A percentile compares a stretch with the other conserved stretches of the same genome.
phyloP scores from a whole-genome alignment of 1,140 invertebrate genomes.

The Elymnias hypermnestra region DNA sequence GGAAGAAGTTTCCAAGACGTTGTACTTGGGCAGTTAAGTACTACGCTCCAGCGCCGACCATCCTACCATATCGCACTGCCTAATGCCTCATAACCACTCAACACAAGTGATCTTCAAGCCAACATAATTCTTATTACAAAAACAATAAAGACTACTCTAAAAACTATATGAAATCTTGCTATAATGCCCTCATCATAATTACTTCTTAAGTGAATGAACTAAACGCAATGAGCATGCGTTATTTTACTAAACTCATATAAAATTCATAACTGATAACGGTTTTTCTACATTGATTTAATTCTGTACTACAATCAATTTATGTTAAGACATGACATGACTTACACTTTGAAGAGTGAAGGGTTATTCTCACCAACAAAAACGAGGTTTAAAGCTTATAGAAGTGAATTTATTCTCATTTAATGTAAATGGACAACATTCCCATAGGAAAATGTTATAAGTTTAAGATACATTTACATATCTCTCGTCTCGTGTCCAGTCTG shows the following conservation, averaged over 20 bases:
- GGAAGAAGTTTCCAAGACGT: slow-evolving; percentile 33
- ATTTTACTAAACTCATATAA: slow-evolving; percentile 12
- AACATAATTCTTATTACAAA: slow-evolving; percentile 26
- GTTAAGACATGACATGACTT: too few relatives aligned
- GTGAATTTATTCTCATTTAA: too few relatives aligned
- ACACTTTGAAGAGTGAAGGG: too few relatives aligned
- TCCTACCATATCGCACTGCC: slow-evolving; percentile 59
- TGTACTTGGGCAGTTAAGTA: slow-evolving; percentile 37
- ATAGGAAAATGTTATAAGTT: too few relatives aligned
- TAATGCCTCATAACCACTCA: slow-evolving; percentile 25
- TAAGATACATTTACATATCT: too few relatives aligned
- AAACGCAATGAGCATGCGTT: slow-evolving; percentile 23
- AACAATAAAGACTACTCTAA: slow-evolving; percentile 20
- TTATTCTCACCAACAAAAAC: too few relatives aligned
- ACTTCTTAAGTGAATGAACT: slow-evolving; percentile 57
- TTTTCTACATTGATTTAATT: not conserved
- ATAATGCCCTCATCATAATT: slow-evolving; percentile 34
- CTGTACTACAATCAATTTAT: too few relatives aligned
- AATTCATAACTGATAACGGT: slow-evolving; percentile 6
- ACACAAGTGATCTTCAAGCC: slow-evolving; percentile 16
- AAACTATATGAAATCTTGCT: slow-evolving; percentile 11
- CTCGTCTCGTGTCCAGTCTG: too few relatives aligned
- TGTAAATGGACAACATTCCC: too few relatives aligned
- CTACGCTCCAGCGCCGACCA: slow-evolving; percentile 42
- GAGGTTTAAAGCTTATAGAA: too few relatives aligned